phyloP scores from a whole-genome alignment of 2,797 vertebrate genomes.

The Acipenser ruthenus region DNA sequence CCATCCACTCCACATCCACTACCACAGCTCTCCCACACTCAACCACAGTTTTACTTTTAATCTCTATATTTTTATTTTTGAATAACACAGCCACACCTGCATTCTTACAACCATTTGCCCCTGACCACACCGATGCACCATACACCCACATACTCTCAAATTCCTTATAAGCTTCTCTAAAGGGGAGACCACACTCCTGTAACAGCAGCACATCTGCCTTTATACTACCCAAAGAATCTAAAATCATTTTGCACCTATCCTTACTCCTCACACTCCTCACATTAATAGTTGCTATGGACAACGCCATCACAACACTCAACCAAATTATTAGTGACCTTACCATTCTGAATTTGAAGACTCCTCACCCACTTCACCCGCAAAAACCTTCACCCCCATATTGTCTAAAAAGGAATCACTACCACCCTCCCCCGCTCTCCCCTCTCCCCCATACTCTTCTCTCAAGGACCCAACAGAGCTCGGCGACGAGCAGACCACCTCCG shows the following conservation, averaged over 20 bases:
- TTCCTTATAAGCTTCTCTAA: neutral
- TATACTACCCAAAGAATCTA: neutral
- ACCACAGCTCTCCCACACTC: slow-evolving; percentile 5
- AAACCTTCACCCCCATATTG: no score
- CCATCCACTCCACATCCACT: slow-evolving; percentile 6
- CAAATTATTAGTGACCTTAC: no score
- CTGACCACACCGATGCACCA: neutral
- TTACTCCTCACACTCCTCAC: neutral
- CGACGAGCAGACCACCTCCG: no score
- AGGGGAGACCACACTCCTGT: neutral
- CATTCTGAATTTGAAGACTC: no score
- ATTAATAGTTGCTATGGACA: neutral
- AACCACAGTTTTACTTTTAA: slow-evolving; percentile 16
- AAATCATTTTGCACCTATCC: neutral
- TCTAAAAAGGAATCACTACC: no score
- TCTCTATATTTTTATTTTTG: slow-evolving; percentile 17
- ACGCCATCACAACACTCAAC: no score
- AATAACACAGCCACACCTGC: neutral
- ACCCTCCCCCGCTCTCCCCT: no score
- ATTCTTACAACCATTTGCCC: neutral
- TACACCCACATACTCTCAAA: neutral
- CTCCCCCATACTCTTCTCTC: no score
- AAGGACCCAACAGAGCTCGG: no score
- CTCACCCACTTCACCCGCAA: no score
- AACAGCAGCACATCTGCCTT: neutral